Evolutionary conservation across 2,888 invertebrate genomes (phyloP).

Genomic region (Parnassius glacialis): DNA sequence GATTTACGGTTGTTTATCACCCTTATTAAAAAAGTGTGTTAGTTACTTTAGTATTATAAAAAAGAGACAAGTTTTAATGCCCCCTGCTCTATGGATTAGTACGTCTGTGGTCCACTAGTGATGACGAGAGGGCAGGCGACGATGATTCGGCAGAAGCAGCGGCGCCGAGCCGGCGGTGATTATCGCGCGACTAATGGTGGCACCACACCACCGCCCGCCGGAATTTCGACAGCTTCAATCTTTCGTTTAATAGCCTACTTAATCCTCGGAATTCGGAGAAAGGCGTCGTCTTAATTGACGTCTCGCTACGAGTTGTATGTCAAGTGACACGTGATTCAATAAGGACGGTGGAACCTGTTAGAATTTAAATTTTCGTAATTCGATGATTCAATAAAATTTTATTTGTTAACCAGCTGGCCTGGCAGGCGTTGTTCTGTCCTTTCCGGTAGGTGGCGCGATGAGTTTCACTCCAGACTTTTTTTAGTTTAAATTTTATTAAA

Average conservation of each 20-base stretch:
- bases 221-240: conserved; percentile 25
- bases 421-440: too few species aligned
- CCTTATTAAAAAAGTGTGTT: too few species aligned
- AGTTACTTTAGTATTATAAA: too few species aligned
- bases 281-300: conserved; percentile 23
- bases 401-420: too few species aligned
- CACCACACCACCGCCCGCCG: conserved; percentile 44
- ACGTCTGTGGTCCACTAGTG: background rate
- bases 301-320: background rate
- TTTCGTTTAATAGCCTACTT: conserved; percentile 26
- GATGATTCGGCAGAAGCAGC: conserved; percentile 53
- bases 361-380: background rate
- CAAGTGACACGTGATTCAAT: background rate
- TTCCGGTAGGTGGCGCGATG: too few species aligned
- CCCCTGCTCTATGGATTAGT: background rate
- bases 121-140: conserved; percentile 35
- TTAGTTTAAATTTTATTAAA: too few species aligned
- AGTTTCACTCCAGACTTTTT: too few species aligned
- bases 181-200: conserved; percentile 23
- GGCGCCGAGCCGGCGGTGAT: conserved; percentile 49
- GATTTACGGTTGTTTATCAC: too few species aligned
- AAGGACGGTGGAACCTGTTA: too few species aligned
- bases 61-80: background rate
- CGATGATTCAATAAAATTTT: background rate
- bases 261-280: conserved; percentile 22